Base-by-base conservation (phyloP, 2,113 vertebrate species). In the Brienomyrus brachyistius region DNA sequence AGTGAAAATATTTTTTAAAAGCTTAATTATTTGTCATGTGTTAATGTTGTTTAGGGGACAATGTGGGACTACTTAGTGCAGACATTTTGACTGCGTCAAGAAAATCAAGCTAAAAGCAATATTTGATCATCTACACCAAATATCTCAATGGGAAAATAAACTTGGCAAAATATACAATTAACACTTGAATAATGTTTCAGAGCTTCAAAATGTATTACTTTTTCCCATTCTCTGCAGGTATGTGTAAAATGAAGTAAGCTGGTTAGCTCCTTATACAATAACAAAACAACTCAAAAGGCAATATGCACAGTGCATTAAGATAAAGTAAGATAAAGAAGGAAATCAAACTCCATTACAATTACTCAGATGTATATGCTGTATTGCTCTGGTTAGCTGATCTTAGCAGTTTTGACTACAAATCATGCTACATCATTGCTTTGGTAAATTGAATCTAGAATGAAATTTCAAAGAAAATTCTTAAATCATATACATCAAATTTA, bases 391-490 rank as follows among this genome's bases (percentile, higher is more conserved):
- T 85, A 85, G 48, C 45, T 86, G 83, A 86, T 13, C n/a, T 86
- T 48, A 86, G 48, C 23, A 50, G 45, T 85, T 85, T n/a, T 23
- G 13, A 45, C 45, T 85, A 21, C 43, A 85, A 51, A 86, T 27
- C 48, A 86, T 15, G n/a, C n/a, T 23, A 86, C 23, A 11, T 86
- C 83, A 27, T 48, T 50, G 23, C n/a, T 51, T 86, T 48, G 83
- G n/a, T 51, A 86, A 86, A 86, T n/a, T 85, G 74, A 85, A 85
- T 45, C 45, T 48, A 86, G 83, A 51, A 86, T 50, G 48, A 50
- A 86, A 48, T 50, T 86, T 51, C 47, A 51, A 86, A 86, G 11
- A 51, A 50, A 50, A 85, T 50, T 23, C 82, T 35, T 23, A 51
- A 86, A 11, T 31, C 83, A 51, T 48, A n/a, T 80, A 6, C 31